phyloP scores from a whole-genome alignment of 2,797 vertebrate species.

The Picus viridis region DNA sequence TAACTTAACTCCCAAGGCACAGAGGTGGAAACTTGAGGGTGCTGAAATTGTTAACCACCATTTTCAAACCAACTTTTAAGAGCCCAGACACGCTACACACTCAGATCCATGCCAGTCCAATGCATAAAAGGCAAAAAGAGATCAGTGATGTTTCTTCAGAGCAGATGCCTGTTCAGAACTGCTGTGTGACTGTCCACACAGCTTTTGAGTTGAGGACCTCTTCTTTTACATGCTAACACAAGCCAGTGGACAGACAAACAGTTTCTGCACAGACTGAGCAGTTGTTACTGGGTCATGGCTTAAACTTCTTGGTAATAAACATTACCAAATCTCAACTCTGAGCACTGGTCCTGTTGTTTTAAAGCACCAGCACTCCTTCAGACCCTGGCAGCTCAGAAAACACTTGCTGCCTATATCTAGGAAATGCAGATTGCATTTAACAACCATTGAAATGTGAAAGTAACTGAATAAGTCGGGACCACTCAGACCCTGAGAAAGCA shows the following conservation, averaged over 20 bases:
- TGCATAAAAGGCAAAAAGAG: not conserved
- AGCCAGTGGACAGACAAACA: not conserved
- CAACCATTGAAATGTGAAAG: not conserved
- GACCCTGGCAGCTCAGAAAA: not conserved
- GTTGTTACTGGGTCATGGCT: not conserved
- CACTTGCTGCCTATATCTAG: not conserved
- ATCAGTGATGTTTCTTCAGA: not conserved
- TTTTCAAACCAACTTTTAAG: not conserved
- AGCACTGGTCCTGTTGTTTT: not conserved
- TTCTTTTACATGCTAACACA: not conserved
- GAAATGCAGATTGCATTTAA: not conserved
- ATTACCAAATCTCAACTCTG: not conserved
- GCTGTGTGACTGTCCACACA: not conserved
- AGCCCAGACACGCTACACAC: not conserved
- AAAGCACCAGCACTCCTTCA: not conserved
- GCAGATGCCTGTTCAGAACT: not conserved
- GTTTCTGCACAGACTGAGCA: not conserved
- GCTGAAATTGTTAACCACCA: not conserved
- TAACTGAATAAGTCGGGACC: not conserved
- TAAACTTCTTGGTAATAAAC: not conserved
- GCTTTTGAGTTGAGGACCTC: not conserved
- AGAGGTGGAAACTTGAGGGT: not conserved
- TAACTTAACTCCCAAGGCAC: not conserved
- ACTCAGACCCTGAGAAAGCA: not conserved
- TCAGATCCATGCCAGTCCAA: not conserved